These are phyloP conservation scores for Erynnis tages DNA, from an alignment of 2,888 invertebrate species.

Conservation along the genomic window DNA sequence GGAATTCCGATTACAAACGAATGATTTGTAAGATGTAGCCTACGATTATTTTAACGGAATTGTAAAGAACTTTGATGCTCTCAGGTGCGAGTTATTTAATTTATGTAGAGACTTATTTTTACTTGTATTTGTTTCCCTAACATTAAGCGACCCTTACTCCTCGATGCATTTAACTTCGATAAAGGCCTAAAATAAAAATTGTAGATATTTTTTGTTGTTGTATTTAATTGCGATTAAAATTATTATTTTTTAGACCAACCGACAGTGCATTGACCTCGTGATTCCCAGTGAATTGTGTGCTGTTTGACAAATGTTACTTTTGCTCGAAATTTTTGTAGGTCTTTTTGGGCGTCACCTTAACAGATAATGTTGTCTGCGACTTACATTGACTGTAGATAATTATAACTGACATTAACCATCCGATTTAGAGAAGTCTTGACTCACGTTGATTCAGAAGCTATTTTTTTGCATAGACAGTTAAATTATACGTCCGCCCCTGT, in stretches of 20 bases:
- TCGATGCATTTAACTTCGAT: slow-evolving; percentile 68
- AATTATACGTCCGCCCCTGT: too few relatives aligned
- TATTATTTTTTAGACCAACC: neutral
- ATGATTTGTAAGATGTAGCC: slow-evolving; percentile 12
- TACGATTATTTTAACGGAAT: slow-evolving; percentile 10
- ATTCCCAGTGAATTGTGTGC: neutral
- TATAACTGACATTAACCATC: too few relatives aligned
- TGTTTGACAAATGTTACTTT: too few relatives aligned
- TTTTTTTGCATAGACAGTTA: too few relatives aligned
- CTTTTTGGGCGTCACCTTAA: neutral
- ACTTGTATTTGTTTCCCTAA: slow-evolving; percentile 23
- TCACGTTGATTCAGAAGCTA: too few relatives aligned
- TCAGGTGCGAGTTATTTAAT: slow-evolving; percentile 21
- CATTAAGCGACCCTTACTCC: slow-evolving; percentile 36
- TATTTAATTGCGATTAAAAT: slow-evolving; percentile 12
- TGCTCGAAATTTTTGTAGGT: neutral
- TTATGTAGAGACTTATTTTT: slow-evolving; percentile 2
- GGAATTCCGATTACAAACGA: slow-evolving; percentile 14
- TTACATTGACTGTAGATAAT: too few relatives aligned
- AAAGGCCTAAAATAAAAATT: slow-evolving; percentile 62
- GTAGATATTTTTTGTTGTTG: slow-evolving; percentile 49
- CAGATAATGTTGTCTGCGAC: too few relatives aligned
- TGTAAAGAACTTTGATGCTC: slow-evolving; percentile 7
- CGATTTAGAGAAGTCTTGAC: too few relatives aligned
- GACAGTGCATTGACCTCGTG: neutral